phyloP scores from a whole-genome alignment of 1,140 invertebrate species.

The Drosophila chauvacae region DNA sequence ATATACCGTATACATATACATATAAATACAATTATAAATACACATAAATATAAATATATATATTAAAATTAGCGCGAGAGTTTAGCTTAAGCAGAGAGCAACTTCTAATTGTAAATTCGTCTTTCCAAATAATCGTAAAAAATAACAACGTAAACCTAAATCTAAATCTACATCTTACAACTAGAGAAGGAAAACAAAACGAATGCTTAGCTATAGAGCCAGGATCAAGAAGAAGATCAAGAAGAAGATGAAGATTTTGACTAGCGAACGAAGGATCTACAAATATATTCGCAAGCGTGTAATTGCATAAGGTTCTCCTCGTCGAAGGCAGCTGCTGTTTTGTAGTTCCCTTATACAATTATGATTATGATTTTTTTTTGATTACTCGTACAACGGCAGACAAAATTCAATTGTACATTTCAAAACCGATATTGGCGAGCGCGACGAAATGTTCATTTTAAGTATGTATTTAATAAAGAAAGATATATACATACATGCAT shows the following conservation, averaged over 20 bases:
- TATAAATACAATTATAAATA: slow-evolving; percentile 32
- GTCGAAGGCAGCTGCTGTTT: slow-evolving; percentile 23
- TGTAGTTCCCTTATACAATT: slow-evolving; percentile 14
- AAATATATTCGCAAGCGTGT: slow-evolving; percentile 19
- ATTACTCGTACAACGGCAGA: slow-evolving; percentile 38
- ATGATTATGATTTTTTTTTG: slow-evolving; percentile 34
- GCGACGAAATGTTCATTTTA: slow-evolving; percentile 52
- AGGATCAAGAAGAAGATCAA: neutral
- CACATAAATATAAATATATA: slow-evolving; percentile 10
- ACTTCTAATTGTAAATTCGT: slow-evolving; percentile 80
- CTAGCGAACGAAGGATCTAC: slow-evolving; percentile 23
- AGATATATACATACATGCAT: slow-evolving; percentile 34
- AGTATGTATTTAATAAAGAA: slow-evolving; percentile 58
- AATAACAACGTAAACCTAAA: slow-evolving; percentile 47
- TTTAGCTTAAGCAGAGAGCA: slow-evolving; percentile 61
- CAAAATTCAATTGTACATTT: slow-evolving; percentile 60
- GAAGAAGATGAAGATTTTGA: slow-evolving; percentile 13
- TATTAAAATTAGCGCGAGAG: slow-evolving; percentile 35
- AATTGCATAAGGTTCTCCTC: slow-evolving; percentile 3
- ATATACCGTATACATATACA: slow-evolving; percentile 41
- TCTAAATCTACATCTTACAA: slow-evolving; percentile 25
- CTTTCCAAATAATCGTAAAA: slow-evolving; percentile 78
- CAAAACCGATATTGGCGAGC: slow-evolving; percentile 43
- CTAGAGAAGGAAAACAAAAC: slow-evolving; percentile 28
- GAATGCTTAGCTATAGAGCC: slow-evolving; percentile 36